Base-by-base conservation (phyloP, 2,888 invertebrate genomes). In the Drosophila siamana region DNA sequence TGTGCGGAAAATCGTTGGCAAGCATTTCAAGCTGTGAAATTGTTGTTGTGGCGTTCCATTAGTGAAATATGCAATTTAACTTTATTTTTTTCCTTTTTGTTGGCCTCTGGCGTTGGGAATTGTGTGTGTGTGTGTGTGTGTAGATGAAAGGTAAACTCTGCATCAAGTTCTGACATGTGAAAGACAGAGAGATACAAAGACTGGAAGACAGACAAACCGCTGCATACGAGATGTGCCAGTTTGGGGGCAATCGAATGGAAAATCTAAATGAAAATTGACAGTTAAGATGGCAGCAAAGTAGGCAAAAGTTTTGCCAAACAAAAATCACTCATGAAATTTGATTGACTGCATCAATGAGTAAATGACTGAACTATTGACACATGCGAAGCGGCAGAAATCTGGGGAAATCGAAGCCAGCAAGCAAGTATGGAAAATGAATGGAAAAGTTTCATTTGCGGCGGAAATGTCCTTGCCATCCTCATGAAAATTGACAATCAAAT, bases 401-500 rank as follows among this genome's bases (percentile, higher is more conserved):
- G 4, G 1, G 15, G 6, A 28, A 5, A 30, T 19, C 9, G 16
- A 7, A 16, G 8, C 16, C 46, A 51, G 19, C 30, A 54, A 30
- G 15, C 9, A 47, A 24, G 24, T 36, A 40, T 28, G 52, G 48
- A 50, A 40, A 65, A 51, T 22, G 44, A 33, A 55, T 33, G 73
- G 8, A 59, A 78, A 78, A 78, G 79, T 87, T 82, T 78, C 70
- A 52, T 78, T 65, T 74, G 67, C 60, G 80, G 68, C 78, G 86
- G 81, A 81, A 74, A 74, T 86, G 75, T 84, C 67, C 85, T 74
- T 52, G 69, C 62, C 63, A 57, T 57, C 54, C 71, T 78, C 84
- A 88, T 82, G 82, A 78, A 87, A 88, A 89, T 88, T 86, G 88
- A 89, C 88, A 88, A 88, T 89, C 89, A 89, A 89, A 88, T 87